Percentiles rank a stretch among this genome's conserved stretches.
These are phyloP conservation scores for Drosophila orosa DNA, from an alignment of 1,140 invertebrate genomes.

Conservation along the genomic window DNA sequence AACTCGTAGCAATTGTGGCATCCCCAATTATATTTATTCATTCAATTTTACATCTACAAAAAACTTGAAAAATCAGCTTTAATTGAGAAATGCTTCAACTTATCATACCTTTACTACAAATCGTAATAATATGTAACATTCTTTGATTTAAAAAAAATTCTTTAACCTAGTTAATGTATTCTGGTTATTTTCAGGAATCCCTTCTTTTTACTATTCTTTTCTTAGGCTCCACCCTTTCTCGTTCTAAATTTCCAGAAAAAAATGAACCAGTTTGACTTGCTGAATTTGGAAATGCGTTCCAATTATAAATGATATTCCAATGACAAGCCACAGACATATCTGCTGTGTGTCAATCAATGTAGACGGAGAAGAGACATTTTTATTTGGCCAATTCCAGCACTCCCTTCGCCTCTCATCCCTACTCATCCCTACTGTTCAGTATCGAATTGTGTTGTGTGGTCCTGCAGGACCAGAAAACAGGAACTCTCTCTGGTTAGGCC, in stretches of 20 bases:
- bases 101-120: too few relatives aligned
- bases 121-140: neutral
- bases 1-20: neutral
- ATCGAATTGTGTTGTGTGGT: constrained; percentile 14
- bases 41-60: too few relatives aligned
- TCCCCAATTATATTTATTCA: too few relatives aligned
- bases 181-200: too few relatives aligned
- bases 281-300: constrained; percentile 15
- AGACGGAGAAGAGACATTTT: constrained; percentile 58
- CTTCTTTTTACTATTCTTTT: too few relatives aligned
- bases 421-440: neutral
- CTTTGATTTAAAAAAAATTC: too few relatives aligned
- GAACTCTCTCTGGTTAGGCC: constrained; percentile 31
- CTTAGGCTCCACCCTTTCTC: neutral
- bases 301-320: constrained; percentile 40
- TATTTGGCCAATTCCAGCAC: constrained; percentile 44
- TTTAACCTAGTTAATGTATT: neutral
- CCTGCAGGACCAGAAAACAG: constrained; percentile 30
- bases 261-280: neutral
- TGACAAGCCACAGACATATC: constrained; percentile 15
- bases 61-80: too few relatives aligned
- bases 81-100: too few relatives aligned
- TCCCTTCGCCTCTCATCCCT: neutral
- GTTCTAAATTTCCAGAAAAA: neutral
- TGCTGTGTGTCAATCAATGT: constrained; percentile 50